phyloP scores from a whole-genome alignment of 2,888 invertebrate genomes.

The Temnothorax unifasciatus region DNA sequence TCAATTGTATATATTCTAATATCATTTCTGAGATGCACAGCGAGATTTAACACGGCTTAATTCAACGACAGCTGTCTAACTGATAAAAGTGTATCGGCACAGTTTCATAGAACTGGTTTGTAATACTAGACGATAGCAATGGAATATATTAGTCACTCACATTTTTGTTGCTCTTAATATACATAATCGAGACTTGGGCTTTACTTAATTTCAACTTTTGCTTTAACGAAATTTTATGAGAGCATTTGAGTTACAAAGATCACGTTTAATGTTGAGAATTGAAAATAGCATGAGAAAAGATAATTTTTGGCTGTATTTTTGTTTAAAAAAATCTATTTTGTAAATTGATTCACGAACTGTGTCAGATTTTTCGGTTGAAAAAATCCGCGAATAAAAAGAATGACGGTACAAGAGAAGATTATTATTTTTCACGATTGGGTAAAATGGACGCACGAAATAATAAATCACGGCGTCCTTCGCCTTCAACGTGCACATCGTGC shows the following conservation, averaged over 20 bases:
- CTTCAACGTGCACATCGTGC: conserved; percentile 7
- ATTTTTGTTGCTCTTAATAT: not conserved
- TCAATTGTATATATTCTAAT: not conserved
- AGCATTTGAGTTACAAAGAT: not conserved
- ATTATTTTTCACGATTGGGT: conserved; percentile 1
- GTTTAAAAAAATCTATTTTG: not conserved
- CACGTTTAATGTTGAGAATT: not conserved
- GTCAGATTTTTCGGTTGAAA: not conserved
- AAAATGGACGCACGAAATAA: not conserved
- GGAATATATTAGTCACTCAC: conserved; percentile 17
- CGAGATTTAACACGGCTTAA: not conserved
- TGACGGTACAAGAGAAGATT: not conserved
- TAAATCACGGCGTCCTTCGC: conserved; percentile 26
- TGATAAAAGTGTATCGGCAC: not conserved
- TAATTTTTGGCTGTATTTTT: not conserved
- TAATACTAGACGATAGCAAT: not conserved
- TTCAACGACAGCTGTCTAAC: conserved; percentile 20
- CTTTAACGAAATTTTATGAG: not conserved
- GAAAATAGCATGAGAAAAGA: not conserved
- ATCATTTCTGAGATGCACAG: conserved; percentile 27
- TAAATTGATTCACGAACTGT: not conserved
- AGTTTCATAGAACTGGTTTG: conserved; percentile 16
- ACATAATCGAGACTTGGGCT: not conserved
- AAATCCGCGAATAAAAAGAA: not conserved
- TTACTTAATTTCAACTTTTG: not conserved